phyloP scores from a whole-genome alignment of 2,797 vertebrate species.

The Paratrypauchen microcephalus region DNA sequence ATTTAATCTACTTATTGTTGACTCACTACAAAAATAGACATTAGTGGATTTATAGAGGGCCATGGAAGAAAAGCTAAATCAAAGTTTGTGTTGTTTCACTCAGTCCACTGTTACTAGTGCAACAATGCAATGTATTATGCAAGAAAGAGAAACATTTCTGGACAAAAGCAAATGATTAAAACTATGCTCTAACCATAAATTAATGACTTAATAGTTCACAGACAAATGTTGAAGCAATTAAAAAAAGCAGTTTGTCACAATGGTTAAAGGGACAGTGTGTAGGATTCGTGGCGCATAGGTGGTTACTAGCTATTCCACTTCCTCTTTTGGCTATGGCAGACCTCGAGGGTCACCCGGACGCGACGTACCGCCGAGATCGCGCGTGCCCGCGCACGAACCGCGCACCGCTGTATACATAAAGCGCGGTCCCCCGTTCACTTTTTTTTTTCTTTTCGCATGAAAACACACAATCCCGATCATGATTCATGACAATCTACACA shows the following conservation, averaged over 20 bases:
- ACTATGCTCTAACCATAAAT: background rate
- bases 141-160: background rate
- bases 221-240: background rate
- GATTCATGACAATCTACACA: too few species aligned
- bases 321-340: too few species aligned
- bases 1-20: conserved; percentile 55
- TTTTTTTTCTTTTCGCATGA: too few species aligned
- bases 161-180: background rate
- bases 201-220: background rate
- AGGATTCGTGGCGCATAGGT: too few species aligned
- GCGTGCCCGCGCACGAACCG: too few species aligned
- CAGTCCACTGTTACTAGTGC: too few species aligned
- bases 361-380: too few species aligned
- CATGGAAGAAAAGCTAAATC: conserved; percentile 27
- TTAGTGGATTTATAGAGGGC: conserved; percentile 28
- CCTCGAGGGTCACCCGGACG: too few species aligned
- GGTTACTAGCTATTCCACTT: too few species aligned
- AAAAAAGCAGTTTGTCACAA: background rate
- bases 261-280: background rate
- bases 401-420: too few species aligned
- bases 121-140: background rate
- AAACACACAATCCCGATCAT: too few species aligned
- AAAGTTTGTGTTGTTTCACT: conserved; percentile 4
- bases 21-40: conserved; percentile 28
- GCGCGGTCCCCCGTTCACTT: too few species aligned